A percentile compares a stretch with the other conserved stretches of the same genome.
Conservation (phyloP, 2,888 invertebrate species). For the Erebia aethiops region DNA sequence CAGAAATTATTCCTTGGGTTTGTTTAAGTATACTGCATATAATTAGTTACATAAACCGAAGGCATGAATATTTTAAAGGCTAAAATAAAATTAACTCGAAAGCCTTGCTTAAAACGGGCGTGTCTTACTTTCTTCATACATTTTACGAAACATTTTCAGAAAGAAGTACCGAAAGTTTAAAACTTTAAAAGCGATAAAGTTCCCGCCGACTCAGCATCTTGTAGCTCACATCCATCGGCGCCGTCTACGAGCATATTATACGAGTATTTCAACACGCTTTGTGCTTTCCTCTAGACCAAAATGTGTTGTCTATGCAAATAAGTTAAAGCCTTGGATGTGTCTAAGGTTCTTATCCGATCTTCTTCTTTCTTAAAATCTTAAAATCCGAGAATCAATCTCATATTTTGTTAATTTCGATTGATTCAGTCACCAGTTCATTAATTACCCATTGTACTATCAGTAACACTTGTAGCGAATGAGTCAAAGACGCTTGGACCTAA, state of each 20-base stretch:
- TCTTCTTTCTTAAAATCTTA: too few relatives aligned
- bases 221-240: constrained; percentile 6
- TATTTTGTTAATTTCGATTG: too few relatives aligned
- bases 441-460: too few relatives aligned
- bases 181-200: constrained; percentile 6
- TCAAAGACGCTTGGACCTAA: too few relatives aligned
- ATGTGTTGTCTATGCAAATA: background rate
- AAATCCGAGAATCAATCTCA: background rate
- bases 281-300: background rate
- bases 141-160: background rate
- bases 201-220: constrained; percentile 5
- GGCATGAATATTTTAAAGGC: too few relatives aligned
- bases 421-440: too few relatives aligned
- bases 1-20: too few relatives aligned
- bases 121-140: background rate
- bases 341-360: too few relatives aligned
- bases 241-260: background rate
- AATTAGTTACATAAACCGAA: too few relatives aligned
- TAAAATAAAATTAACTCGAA: background rate
- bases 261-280: constrained; percentile 11
- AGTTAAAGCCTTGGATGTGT: background rate
- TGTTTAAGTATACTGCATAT: too few relatives aligned
- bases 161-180: constrained; percentile 13
- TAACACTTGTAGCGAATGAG: too few relatives aligned
- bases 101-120: background rate